A percentile compares a stretch with the other conserved stretches of the same genome.
Evolutionary conservation across 1,140 invertebrate species (phyloP).

Genomic region (Meloidogyne floridensis): DNA sequence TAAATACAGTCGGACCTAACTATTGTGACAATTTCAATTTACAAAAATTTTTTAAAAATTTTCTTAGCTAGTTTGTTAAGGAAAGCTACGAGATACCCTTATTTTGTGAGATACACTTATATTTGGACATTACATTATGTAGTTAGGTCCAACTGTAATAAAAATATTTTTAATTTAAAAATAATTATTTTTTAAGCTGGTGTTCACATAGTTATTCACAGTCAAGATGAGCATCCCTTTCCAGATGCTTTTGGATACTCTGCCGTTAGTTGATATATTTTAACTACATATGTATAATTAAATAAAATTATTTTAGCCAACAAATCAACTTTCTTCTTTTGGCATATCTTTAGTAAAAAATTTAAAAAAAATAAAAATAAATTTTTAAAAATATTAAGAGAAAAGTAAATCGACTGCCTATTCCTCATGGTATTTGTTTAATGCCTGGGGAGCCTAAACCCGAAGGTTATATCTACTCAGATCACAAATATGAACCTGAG

Average conservation of each 20-base stretch:
- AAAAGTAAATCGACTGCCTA: constrained; percentile 57
- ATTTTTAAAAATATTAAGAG: constrained; percentile 40
- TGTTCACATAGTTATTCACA: constrained; percentile 60
- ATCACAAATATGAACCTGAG: constrained; percentile 64
- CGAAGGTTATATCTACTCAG: constrained; percentile 54
- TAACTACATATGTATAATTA: not conserved
- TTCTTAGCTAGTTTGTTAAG: no score
- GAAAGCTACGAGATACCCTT: no score
- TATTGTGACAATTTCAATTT: no score
- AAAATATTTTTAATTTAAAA: not conserved
- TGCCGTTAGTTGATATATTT: constrained; percentile 23
- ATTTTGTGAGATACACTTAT: no score
- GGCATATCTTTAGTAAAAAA: not conserved
- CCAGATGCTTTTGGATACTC: constrained; percentile 56
- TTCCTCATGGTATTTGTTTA: constrained; percentile 54
- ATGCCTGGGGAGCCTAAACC: constrained; percentile 40
- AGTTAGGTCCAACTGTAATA: no score
- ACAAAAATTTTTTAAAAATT: no score
- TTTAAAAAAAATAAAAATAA: not conserved
- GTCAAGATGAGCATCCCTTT: constrained; percentile 47
- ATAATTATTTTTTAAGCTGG: constrained; percentile 30
- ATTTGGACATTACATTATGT: no score
- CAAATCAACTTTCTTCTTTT: constrained; percentile 6
- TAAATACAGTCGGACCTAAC: no score
- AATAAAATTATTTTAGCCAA: constrained; percentile 11